Conservation (phyloP, 2,888 invertebrate genomes). For the Stenodera caucasica region DNA sequence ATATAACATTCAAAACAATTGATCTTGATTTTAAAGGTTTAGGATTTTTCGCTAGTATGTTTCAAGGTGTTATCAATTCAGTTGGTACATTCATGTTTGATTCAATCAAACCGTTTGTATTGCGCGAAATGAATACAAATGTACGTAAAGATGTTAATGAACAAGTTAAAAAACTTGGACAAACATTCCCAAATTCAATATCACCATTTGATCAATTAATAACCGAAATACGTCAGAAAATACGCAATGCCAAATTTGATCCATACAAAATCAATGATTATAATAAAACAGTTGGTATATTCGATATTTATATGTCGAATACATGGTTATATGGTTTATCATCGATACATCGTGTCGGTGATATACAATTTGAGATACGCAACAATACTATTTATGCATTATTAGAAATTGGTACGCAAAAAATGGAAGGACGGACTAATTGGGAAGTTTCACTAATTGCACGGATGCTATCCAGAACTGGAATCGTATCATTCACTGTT, state of each 20-base stretch:
- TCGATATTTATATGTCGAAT: slow-evolving; percentile 69
- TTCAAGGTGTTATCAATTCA: slow-evolving; percentile 74
- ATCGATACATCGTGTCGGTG: slow-evolving; percentile 79
- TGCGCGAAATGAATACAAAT: slow-evolving; percentile 76
- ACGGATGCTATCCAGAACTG: slow-evolving; percentile 69
- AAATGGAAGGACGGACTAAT: slow-evolving; percentile 73
- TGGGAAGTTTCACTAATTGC: slow-evolving; percentile 76
- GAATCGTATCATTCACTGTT: slow-evolving; percentile 76
- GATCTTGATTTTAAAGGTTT: slow-evolving; percentile 81
- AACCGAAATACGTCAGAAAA: slow-evolving; percentile 71
- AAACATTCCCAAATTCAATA: slow-evolving; percentile 81
- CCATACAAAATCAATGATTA: slow-evolving; percentile 75
- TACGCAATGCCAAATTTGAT: slow-evolving; percentile 67
- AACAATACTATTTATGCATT: slow-evolving; percentile 70
- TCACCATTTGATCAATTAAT: slow-evolving; percentile 84
- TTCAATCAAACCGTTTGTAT: slow-evolving; percentile 81
- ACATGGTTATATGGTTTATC: slow-evolving; percentile 80
- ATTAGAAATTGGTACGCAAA: slow-evolving; percentile 78
- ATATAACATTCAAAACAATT: slow-evolving; percentile 74
- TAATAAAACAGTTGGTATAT: slow-evolving; percentile 70
- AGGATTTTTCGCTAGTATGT: slow-evolving; percentile 71
- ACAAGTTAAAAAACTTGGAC: slow-evolving; percentile 70
- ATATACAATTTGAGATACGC: slow-evolving; percentile 71
- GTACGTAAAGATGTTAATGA: slow-evolving; percentile 73
- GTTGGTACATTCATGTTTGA: slow-evolving; percentile 82